A percentile compares a stretch with the other conserved stretches of the same genome.
These are phyloP conservation scores for Scrobipalpa atriplicella DNA, from an alignment of 2,888 invertebrate genomes.

Conservation along the genomic window DNA sequence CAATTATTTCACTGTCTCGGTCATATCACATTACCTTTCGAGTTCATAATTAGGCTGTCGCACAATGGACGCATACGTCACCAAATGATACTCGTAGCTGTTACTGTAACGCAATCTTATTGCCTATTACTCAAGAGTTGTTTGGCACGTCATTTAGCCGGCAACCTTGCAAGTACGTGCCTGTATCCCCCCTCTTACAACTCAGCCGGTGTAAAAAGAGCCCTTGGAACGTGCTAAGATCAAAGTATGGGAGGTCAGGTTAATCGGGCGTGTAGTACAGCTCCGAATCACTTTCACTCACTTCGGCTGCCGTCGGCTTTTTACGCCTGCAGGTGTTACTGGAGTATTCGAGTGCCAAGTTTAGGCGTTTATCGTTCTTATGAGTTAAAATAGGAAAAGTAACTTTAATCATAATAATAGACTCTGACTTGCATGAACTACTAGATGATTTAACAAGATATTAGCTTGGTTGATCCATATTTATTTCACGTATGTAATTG, in stretches of 20 bases:
- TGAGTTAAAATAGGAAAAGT: not conserved
- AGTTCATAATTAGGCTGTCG: not conserved
- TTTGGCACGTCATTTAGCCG: conserved; percentile 71
- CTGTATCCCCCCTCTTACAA: conserved; percentile 42
- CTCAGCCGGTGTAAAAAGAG: not conserved
- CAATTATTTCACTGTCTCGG: conserved; percentile 17
- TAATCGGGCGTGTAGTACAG: conserved; percentile 36
- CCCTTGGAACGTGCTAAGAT: not conserved
- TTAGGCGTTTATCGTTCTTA: conserved; percentile 26
- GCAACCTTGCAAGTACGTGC: conserved; percentile 63
- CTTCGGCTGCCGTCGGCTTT: conserved; percentile 48
- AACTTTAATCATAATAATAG: not conserved
- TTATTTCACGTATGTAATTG: too few relatives aligned
- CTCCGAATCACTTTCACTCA: conserved; percentile 71
- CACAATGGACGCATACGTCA: conserved; percentile 65
- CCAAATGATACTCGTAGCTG: conserved; percentile 48
- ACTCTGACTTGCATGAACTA: not conserved
- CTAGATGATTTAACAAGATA: not conserved
- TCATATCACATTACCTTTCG: conserved; percentile 21
- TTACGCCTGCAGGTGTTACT: conserved; percentile 45
- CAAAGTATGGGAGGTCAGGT: conserved; percentile 3
- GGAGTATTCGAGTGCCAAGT: conserved; percentile 23
- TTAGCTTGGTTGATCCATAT: not conserved
- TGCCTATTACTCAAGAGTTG: conserved; percentile 75
- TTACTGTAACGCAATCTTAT: conserved; percentile 66